Base-by-base conservation (phyloP, 2,888 invertebrate species). In the Ecliptopera silaceata region DNA sequence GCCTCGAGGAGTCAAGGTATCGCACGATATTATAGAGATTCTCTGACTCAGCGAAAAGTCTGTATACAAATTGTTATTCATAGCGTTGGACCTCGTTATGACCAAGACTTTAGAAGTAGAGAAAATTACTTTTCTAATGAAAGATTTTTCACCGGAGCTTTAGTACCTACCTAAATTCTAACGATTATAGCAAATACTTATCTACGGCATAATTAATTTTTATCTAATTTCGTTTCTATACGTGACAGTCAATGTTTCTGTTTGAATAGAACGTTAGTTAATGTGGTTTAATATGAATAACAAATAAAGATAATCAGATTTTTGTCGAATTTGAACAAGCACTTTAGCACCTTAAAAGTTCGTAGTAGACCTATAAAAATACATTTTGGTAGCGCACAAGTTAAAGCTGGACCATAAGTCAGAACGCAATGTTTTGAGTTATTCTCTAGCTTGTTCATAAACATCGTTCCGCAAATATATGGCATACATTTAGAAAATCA, bases 1-100 rank as follows among this genome's bases (percentile, higher is more conserved):
- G 38, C 45, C 62, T 58, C 69, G 50, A 64, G 61, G 66, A 60
- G 61, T 62, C 66, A 53, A 58, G 53, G 53, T 53, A 42, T 46
- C 34, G 26, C 34, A 41, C 39, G 53, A 64, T 68, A 44, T 57
- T 63, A 66, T 66, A 63, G 34, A 54, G 55, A 63, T 50, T 39
- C 38, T 36, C 50, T 65, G 64, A 61, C 59, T 61, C 59, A 61
- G 61, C 56, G 41, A 58, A 59, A 64, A 59, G 65, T 49, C 31
- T 41, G 17, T 11, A 46, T 46, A 45, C 22, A 44, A 56, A 48
- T 60, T 60, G 41, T 56, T 56, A 52, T 60, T 60, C 56, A 56
- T 56, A 56, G 48, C 52, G 52, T 45, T 50, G 22, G 8, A 44
- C 43, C 43, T 32, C 43, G 38, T 32, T 46, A 44, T 32, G 32